Percentiles rank a stretch among this genome's conserved stretches.
phyloP scores from a whole-genome alignment of 2,113 vertebrate species.

The Tetraodon nigroviridis region DNA sequence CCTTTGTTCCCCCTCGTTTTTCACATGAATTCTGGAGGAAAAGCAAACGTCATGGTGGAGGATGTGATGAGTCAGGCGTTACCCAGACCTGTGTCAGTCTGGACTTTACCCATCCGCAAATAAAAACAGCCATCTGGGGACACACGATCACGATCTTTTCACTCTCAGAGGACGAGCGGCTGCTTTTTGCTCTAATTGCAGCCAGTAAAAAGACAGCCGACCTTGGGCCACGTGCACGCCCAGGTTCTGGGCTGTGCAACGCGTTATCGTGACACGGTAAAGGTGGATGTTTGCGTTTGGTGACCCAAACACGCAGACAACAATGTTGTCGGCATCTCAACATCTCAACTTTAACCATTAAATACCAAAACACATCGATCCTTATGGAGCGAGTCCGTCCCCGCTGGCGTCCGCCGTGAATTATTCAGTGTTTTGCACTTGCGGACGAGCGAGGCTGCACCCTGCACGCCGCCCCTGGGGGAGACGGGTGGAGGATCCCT shows the following conservation, averaged over 20 bases:
- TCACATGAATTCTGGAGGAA: no score
- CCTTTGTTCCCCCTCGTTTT: conserved; percentile 6
- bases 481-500: conserved; percentile 4
- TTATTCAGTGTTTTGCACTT: conserved; percentile 51
- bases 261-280: neutral
- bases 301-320: conserved; percentile 4
- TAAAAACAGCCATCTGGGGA: no score
- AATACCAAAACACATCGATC: conserved; percentile 43
- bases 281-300: conserved; percentile 11
- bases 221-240: no score
- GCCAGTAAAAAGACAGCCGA: no score
- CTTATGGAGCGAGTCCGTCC: conserved; percentile 17
- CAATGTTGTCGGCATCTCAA: neutral
- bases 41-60: no score
- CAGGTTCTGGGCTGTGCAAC: no score
- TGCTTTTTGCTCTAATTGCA: no score
- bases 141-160: no score
- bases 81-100: no score
- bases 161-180: no score
- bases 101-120: no score
- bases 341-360: conserved; percentile 18
- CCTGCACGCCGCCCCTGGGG: neutral
- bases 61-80: no score
- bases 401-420: conserved; percentile 31
- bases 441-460: conserved; percentile 14